A percentile compares a stretch with the other conserved stretches of the same genome.
Conservation (phyloP, 2,113 vertebrate species). For the Oreocharis arfaki region DNA sequence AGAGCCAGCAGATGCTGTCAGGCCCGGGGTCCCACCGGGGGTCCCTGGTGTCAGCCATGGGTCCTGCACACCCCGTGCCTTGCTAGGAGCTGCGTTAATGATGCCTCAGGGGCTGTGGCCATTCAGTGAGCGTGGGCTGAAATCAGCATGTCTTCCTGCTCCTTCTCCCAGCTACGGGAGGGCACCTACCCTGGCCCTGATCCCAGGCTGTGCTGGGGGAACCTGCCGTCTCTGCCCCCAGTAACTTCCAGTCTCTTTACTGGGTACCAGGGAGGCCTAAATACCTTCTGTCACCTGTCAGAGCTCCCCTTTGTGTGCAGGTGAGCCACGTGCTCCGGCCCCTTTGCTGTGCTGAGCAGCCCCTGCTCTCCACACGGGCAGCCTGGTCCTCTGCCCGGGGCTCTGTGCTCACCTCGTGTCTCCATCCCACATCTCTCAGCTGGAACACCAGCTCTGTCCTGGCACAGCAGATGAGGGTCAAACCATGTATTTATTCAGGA, state of each 20-base stretch:
- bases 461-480: not conserved
- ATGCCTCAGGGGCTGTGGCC: not conserved
- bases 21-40: accelerated
- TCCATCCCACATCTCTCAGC: not conserved
- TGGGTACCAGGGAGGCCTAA: not conserved
- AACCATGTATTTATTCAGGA: not conserved
- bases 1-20: not conserved
- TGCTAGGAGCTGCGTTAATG: not conserved
- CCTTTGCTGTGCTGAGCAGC: not conserved
- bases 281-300: not conserved
- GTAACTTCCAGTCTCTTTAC: not conserved
- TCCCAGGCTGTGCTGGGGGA: not conserved
- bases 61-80: accelerated
- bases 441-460: not conserved
- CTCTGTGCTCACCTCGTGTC: not conserved
- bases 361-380: not conserved
- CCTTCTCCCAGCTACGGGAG: not conserved
- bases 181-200: not conserved
- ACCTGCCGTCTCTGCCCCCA: not conserved
- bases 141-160: not conserved
- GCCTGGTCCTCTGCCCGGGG: accelerated
- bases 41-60: accelerated
- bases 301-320: not conserved
- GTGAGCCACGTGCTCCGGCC: not conserved
- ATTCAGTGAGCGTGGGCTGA: accelerated